These are phyloP conservation scores for Agelastica alni DNA, from an alignment of 2,888 invertebrate species.

Conservation along the genomic window DNA sequence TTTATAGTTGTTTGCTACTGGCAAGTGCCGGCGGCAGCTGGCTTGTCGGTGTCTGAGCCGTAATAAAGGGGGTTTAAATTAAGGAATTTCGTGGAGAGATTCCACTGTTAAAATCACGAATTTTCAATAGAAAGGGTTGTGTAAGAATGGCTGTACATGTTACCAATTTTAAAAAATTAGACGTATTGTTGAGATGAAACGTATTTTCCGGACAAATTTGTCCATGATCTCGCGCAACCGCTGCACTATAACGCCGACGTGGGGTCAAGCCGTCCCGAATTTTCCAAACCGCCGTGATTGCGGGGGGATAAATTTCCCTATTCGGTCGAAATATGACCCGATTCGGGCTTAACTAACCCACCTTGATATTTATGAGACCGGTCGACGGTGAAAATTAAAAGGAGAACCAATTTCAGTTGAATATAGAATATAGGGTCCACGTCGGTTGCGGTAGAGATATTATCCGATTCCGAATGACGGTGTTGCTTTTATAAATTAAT, in stretches of 20 bases:
- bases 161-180: too few species aligned
- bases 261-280: background rate
- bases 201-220: too few species aligned
- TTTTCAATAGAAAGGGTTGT: too few species aligned
- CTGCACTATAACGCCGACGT: background rate
- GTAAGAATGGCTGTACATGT: too few species aligned
- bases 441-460: background rate
- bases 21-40: too few species aligned
- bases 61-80: too few species aligned
- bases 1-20: too few species aligned
- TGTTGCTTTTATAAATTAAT: background rate
- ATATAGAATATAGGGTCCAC: background rate
- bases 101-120: too few species aligned
- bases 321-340: conserved; percentile 3
- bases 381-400: background rate
- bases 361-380: conserved; percentile 3
- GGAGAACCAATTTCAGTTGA: background rate
- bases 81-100: too few species aligned
- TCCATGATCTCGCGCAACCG: too few species aligned
- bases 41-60: too few species aligned
- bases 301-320: conserved; percentile 5
- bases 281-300: conserved; percentile 9
- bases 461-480: background rate
- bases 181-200: too few species aligned
- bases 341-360: conserved; percentile 9